These are phyloP conservation scores for Lingula anatina DNA, from an alignment of 2,888 invertebrate genomes.

Conservation along the genomic window DNA sequence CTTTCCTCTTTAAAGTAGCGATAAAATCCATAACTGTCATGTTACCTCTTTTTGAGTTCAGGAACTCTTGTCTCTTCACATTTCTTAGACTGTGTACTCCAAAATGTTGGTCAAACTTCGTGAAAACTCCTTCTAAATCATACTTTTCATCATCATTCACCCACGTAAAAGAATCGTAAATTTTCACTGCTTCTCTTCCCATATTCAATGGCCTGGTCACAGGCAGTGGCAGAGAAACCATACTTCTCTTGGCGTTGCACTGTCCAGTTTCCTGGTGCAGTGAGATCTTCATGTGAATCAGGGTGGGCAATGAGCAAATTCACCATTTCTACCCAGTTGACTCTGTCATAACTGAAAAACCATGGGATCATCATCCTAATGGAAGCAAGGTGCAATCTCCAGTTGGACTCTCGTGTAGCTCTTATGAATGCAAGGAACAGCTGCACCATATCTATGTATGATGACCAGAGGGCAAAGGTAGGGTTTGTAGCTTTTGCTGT, in stretches of 20 bases:
- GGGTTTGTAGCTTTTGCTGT: too few relatives aligned
- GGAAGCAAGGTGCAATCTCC: conserved; percentile 6
- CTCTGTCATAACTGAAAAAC: conserved; percentile 6
- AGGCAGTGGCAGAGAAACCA: conserved; percentile 6
- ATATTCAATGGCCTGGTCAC: conserved; percentile 10
- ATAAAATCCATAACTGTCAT: conserved; percentile 11
- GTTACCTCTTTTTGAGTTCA: conserved; percentile 11
- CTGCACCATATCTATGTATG: conserved; percentile 8
- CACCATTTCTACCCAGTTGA: conserved; percentile 12
- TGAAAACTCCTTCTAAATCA: conserved; percentile 10
- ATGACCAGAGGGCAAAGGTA: conserved; percentile 5
- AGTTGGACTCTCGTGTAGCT: conserved; percentile 7
- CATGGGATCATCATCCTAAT: conserved; percentile 8
- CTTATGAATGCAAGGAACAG: conserved; percentile 5
- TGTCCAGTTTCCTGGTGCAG: conserved; percentile 3
- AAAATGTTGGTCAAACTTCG: conserved; percentile 13
- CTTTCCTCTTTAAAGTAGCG: conserved; percentile 10
- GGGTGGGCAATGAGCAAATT: conserved; percentile 10
- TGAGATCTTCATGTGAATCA: background rate
- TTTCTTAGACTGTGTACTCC: conserved; percentile 14
- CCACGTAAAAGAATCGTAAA: conserved; percentile 12
- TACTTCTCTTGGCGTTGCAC: conserved; percentile 4
- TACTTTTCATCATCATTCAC: too few relatives aligned
- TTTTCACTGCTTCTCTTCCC: conserved; percentile 10
- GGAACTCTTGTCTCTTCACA: conserved; percentile 12